These are phyloP conservation scores for Cancer borealis DNA, from an alignment of 2,888 invertebrate species.

Conservation along the genomic window DNA sequence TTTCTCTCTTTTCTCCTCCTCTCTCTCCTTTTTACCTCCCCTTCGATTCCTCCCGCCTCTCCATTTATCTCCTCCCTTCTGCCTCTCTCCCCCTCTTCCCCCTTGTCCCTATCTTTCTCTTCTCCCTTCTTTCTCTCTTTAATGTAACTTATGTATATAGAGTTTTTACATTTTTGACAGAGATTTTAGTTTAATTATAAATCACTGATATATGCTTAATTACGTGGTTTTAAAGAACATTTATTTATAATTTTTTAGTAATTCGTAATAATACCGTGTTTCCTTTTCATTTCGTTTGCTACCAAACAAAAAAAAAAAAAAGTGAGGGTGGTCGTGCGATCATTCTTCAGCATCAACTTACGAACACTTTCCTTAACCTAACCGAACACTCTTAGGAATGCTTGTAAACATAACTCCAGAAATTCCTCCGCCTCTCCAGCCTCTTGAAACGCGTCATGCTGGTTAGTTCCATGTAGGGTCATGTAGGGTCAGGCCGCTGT, in stretches of 20 bases:
- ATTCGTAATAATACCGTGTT: background rate
- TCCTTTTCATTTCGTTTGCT: background rate
- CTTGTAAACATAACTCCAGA: constrained; percentile 25
- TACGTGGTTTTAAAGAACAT: no score
- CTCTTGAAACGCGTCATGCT: constrained; percentile 33
- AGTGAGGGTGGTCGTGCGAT: background rate
- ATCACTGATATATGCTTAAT: no score
- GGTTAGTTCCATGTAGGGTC: background rate
- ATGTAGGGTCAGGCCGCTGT: background rate
- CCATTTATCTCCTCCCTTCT: background rate
- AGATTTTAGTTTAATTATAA: no score
- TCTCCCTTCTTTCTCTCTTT: background rate
- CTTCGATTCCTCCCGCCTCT: background rate
- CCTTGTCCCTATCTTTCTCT: background rate
- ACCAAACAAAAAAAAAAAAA: background rate
- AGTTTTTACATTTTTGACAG: no score
- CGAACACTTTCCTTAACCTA: background rate
- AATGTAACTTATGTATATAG: no score
- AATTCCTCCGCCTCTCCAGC: background rate
- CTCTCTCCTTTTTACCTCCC: background rate
- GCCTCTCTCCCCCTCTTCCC: background rate
- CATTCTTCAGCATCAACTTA: background rate
- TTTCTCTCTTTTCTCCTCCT: background rate
- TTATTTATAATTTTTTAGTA: no score
- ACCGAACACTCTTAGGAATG: constrained; percentile 27